Base-by-base conservation (phyloP, 2,797 vertebrate species). In the Denticeps clupeoides region DNA sequence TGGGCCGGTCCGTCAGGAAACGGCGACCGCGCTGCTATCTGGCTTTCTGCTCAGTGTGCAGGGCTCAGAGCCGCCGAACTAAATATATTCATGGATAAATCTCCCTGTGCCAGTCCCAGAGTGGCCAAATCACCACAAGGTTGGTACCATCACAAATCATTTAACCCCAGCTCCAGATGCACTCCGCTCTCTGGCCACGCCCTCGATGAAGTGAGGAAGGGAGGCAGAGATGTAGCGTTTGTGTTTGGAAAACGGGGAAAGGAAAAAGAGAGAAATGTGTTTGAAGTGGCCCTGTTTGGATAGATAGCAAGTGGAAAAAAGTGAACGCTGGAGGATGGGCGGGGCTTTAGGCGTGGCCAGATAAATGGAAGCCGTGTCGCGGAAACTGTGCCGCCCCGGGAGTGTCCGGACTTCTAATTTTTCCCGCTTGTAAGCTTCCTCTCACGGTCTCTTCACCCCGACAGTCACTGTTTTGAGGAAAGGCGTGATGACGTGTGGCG, bases 381-480 rank as follows among this genome's bases (percentile, higher is more conserved):
- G 61, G 65, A 77, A 80, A 74, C 53, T 68, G 51, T 65, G 56
- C 21, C 56, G 16, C 42, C 53, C 49, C 11, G 2, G 49, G 62
- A 55, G 43, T 54, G 47, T 62, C 47, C 56, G 62, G 48, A 53
- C 40, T 57, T 55, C 59, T 59, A 67, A 63, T 19, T 55, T 40
- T 59, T 41, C 41, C 47, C 58, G 58, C 24, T 43, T 41, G 47
- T 1, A 8, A 25, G 13, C 19, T 45, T 49, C 64, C 47, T 48
- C 48, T 53, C 45, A 60, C 9, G 10, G 7, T 45, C 32, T 40
- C 15, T 51, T 35, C 42, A 23, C 8, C 31, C 27, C 48, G 58
- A 50, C 19, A 58, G 2, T 4, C 4, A n/a, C n/a, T n/a, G n/a
- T 73, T 72, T n/a, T n/a, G n/a, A n/a, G n/a, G n/a, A n/a, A n/a